A percentile compares a stretch with the other conserved stretches of the same genome.
phyloP scores from a whole-genome alignment of 2,888 invertebrate genomes.

The Drosophila affinis region DNA sequence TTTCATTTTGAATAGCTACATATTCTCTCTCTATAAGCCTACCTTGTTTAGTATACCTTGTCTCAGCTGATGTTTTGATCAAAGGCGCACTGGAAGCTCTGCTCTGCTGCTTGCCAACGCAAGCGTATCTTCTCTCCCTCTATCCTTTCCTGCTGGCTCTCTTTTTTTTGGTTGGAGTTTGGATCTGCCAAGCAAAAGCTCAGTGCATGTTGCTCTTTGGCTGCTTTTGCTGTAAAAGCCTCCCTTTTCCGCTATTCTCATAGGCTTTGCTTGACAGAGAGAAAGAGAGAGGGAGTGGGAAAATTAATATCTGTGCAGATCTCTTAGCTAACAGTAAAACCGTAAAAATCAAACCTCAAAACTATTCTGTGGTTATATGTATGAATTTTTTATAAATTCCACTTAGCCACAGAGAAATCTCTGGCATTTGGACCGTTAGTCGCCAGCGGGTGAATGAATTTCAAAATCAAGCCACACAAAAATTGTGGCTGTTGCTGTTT shows the following conservation, averaged over 20 bases:
- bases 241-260: not conserved
- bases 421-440: conserved; percentile 38
- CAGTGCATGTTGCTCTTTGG: no score
- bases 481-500: conserved; percentile 32
- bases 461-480: conserved; percentile 27
- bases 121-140: no score
- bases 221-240: no score
- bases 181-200: no score
- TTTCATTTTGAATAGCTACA: no score
- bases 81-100: no score
- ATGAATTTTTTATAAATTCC: conserved; percentile 30
- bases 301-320: not conserved
- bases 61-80: no score
- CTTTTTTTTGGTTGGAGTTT: no score
- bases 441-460: conserved; percentile 26
- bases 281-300: not conserved
- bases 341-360: not conserved
- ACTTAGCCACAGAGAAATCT: conserved; percentile 38
- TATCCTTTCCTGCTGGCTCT: no score
- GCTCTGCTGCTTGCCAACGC: no score
- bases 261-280: not conserved
- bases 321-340: not conserved
- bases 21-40: no score
- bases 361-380: not conserved
- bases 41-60: no score